Percentiles rank a stretch among this genome's conserved stretches.
Conservation (phyloP, 2,113 vertebrate species). For the Salvelinus fontinalis region DNA sequence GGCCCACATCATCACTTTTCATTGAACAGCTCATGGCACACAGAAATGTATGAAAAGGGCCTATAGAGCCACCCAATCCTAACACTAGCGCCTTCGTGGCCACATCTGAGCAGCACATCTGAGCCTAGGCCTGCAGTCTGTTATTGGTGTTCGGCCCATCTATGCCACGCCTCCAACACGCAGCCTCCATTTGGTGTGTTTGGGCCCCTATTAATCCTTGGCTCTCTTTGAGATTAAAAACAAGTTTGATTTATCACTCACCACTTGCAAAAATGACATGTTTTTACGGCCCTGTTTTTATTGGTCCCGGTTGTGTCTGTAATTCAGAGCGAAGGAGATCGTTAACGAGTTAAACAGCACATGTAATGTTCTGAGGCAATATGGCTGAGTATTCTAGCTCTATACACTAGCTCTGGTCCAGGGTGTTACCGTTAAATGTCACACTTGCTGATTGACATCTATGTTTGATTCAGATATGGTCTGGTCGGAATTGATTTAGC, state of each 20-base stretch:
- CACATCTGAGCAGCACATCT: neutral
- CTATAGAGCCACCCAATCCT: neutral
- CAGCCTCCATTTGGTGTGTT: slow-evolving; percentile 1
- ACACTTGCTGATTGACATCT: too few relatives aligned
- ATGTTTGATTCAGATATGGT: too few relatives aligned
- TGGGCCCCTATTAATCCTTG: slow-evolving; percentile 26
- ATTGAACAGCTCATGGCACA: too few relatives aligned
- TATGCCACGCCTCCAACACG: neutral
- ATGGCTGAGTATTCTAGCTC: neutral
- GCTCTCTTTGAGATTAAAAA: slow-evolving; percentile 27
- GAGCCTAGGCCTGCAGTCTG: neutral
- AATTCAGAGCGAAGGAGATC: slow-evolving; percentile 30
- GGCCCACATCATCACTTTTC: too few relatives aligned
- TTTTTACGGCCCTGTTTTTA: slow-evolving; percentile 50
- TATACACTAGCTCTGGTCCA: neutral
- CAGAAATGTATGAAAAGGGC: too few relatives aligned
- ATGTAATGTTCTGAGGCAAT: slow-evolving; percentile 21
- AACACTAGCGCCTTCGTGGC: neutral
- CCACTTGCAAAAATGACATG: slow-evolving; percentile 18
- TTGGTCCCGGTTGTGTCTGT: slow-evolving; percentile 32
- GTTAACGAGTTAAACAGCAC: slow-evolving; percentile 38
- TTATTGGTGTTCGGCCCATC: neutral
- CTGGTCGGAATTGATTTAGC: too few relatives aligned
- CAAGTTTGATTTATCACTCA: slow-evolving; percentile 38
- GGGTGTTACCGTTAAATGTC: neutral